Conservation (phyloP, 2,888 invertebrate genomes). For the Girardia tigrina region DNA sequence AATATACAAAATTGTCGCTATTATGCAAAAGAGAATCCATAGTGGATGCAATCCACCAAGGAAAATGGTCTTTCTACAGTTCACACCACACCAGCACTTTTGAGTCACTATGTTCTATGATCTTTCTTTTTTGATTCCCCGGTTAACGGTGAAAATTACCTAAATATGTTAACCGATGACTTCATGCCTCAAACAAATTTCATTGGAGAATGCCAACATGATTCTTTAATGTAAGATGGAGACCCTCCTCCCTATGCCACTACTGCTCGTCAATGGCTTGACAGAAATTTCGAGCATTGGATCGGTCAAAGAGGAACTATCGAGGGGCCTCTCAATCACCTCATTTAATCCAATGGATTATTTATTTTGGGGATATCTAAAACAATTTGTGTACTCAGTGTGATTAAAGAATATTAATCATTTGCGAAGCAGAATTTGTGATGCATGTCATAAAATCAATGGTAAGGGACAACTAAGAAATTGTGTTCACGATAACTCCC, state of each 20-base stretch:
- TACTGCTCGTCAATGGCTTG: slow-evolving; percentile 28
- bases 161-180: slow-evolving; percentile 24
- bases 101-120: slow-evolving; percentile 28
- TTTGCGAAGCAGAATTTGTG: too few relatives aligned
- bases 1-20: slow-evolving; percentile 33
- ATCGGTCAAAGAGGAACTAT: slow-evolving; percentile 32
- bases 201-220: not conserved
- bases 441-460: too few relatives aligned
- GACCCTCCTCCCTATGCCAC: slow-evolving; percentile 30
- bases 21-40: slow-evolving; percentile 27
- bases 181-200: not conserved
- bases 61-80: slow-evolving; percentile 17
- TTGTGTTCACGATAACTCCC: too few relatives aligned
- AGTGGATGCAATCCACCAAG: slow-evolving; percentile 12
- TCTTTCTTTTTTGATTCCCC: slow-evolving; percentile 35
- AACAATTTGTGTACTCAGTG: too few relatives aligned
- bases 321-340: slow-evolving; percentile 33
- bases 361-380: slow-evolving; percentile 35
- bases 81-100: not conserved
- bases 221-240: slow-evolving; percentile 34
- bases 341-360: slow-evolving; percentile 30
- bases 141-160: slow-evolving; percentile 31
- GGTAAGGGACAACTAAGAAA: too few relatives aligned
- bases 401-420: too few relatives aligned
- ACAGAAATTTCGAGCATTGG: slow-evolving; percentile 30